These are phyloP conservation scores for Galeruca laticollis DNA, from an alignment of 2,888 invertebrate species.

Conservation along the genomic window DNA sequence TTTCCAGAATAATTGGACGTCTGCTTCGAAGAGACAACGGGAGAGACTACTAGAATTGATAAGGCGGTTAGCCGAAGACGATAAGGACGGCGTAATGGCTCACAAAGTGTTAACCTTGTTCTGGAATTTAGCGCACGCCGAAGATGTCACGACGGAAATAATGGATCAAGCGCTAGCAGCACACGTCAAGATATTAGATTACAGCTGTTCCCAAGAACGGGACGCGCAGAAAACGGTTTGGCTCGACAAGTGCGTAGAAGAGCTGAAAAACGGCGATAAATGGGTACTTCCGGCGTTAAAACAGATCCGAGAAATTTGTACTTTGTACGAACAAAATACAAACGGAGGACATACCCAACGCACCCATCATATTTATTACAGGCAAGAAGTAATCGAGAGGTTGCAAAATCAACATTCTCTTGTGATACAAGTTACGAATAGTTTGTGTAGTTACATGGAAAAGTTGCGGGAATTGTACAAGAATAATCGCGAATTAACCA, in stretches of 20 bases:
- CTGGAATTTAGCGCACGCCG: constrained; percentile 97
- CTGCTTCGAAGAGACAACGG: constrained; percentile 94
- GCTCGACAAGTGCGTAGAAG: constrained; percentile 96
- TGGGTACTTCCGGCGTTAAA: constrained; percentile 97
- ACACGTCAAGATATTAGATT: constrained; percentile 97
- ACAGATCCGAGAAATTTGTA: constrained; percentile 95
- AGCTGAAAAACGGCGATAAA: constrained; percentile 85
- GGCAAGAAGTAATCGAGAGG: constrained; percentile 79
- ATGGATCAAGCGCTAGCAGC: constrained; percentile 96
- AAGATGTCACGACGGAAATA: constrained; percentile 96
- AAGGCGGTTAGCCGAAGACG: constrained; percentile 94
- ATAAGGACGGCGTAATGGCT: constrained; percentile 99
- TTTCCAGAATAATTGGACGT: constrained; percentile 94
- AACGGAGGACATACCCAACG: constrained; percentile 69
- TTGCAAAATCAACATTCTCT: constrained; percentile 92
- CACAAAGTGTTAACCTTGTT: constrained; percentile 95
- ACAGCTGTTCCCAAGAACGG: constrained; percentile 94
- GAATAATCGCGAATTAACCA: constrained; percentile 82
- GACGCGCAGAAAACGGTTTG: constrained; percentile 95
- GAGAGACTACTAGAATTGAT: constrained; percentile 96
- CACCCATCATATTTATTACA: constrained; percentile 71
- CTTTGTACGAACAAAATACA: constrained; percentile 90
- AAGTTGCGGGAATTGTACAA: constrained; percentile 78
- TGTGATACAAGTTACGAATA: constrained; percentile 93
- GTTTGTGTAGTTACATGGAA: constrained; percentile 91